Conservation (phyloP, 64 coral and sea anemone genomes). For the Stichodactyla mertensii region DNA sequence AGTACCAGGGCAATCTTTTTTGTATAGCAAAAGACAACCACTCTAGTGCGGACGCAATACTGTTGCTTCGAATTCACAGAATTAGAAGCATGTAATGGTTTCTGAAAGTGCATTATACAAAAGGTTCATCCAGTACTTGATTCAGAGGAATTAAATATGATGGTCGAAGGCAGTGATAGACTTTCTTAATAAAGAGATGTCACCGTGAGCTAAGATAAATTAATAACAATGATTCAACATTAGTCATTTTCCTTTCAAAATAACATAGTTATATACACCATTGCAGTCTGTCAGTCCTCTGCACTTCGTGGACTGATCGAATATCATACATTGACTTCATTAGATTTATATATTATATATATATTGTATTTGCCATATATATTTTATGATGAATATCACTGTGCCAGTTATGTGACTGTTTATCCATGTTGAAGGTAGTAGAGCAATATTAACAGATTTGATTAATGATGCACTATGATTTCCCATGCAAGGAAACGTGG, state of each 20-base stretch:
- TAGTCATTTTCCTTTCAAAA: neutral
- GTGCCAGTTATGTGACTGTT: neutral
- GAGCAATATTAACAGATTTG: neutral
- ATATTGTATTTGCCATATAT: slow-evolving; percentile 5
- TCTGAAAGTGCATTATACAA: too few relatives aligned
- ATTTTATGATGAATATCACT: neutral
- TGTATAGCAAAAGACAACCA: too few relatives aligned
- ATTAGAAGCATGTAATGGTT: too few relatives aligned
- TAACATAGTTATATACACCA: neutral
- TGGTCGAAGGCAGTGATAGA: too few relatives aligned
- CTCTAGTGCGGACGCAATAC: too few relatives aligned
- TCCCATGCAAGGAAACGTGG: neutral
- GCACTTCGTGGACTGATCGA: neutral
- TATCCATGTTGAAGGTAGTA: neutral
- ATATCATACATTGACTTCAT: neutral
- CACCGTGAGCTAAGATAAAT: too few relatives aligned
- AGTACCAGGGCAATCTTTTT: too few relatives aligned
- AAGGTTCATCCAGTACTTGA: too few relatives aligned
- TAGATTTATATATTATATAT: slow-evolving; percentile 1
- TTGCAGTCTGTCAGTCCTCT: neutral
- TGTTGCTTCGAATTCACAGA: too few relatives aligned
- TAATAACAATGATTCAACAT: neutral
- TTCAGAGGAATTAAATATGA: too few relatives aligned
- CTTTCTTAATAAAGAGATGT: too few relatives aligned
- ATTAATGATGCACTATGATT: too few relatives aligned